Percentiles rank a stretch among this genome's conserved stretches.
These are phyloP conservation scores for Caenorhabditis macrosperma DNA, from an alignment of 2,888 invertebrate species.

Conservation along the genomic window DNA sequence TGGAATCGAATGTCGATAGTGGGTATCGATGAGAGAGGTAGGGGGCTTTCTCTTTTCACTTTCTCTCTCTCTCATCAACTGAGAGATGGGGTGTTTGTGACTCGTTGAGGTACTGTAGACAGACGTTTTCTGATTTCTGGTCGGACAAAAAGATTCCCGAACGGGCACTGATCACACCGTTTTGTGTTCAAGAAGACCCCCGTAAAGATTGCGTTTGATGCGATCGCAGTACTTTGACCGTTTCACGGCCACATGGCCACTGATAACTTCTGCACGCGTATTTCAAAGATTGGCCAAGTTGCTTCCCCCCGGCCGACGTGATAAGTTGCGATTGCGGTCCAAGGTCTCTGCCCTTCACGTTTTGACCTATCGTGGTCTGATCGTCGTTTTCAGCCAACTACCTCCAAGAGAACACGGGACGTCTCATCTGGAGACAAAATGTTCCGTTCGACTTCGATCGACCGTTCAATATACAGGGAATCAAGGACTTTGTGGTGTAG, in stretches of 20 bases:
- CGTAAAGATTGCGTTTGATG: background rate
- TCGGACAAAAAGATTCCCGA: background rate
- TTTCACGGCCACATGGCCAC: slow-evolving; percentile 19
- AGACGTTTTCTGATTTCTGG: slow-evolving; percentile 19
- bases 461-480: slow-evolving; percentile 73
- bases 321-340: background rate
- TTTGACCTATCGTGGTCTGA: slow-evolving; percentile 24
- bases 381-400: slow-evolving; percentile 48
- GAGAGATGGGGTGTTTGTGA: slow-evolving; percentile 3
- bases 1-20: slow-evolving; percentile 70
- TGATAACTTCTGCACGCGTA: slow-evolving; percentile 12
- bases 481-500: slow-evolving; percentile 67
- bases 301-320: too few species aligned
- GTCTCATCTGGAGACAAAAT: slow-evolving; percentile 69
- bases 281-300: slow-evolving; percentile 42
- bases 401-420: slow-evolving; percentile 63
- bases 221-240: background rate
- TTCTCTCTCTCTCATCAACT: background rate
- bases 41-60: slow-evolving; percentile 3
- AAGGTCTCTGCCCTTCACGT: slow-evolving; percentile 5
- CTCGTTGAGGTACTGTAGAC: background rate
- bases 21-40: slow-evolving; percentile 64
- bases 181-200: slow-evolving; percentile 23
- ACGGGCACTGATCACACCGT: background rate
- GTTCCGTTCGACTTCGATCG: slow-evolving; percentile 72